Evolutionary conservation across 2,113 vertebrate genomes (phyloP).

Genomic region (Chaetodon auriga): DNA sequence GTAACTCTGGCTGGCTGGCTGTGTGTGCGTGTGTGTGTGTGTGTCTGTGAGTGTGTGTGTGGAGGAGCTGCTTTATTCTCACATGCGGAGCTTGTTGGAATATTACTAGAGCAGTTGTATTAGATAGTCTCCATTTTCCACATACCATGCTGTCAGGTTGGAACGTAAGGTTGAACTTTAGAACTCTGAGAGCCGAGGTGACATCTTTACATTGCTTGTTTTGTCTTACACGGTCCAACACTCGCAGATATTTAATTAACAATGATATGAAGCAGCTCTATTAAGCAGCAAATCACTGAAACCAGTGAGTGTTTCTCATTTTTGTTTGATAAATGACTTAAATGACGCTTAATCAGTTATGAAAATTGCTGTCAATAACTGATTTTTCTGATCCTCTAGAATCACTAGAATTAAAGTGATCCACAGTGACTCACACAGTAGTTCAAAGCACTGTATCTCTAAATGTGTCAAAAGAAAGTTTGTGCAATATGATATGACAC

Average conservation of each 20-base stretch:
- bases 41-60: neutral
- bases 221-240: neutral
- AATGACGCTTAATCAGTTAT: neutral
- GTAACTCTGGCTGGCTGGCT: conserved; percentile 30
- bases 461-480: conserved; percentile 21
- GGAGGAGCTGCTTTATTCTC: conserved; percentile 1
- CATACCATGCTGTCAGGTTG: neutral
- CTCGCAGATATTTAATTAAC: neutral
- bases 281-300: neutral
- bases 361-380: neutral
- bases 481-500: conserved; percentile 14
- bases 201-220: neutral
- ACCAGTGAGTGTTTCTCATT: neutral
- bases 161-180: neutral
- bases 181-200: too few species aligned
- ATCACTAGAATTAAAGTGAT: neutral
- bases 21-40: conserved; percentile 20
- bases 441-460: conserved; percentile 6
- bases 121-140: neutral
- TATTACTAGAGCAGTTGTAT: neutral
- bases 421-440: neutral
- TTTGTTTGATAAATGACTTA: neutral
- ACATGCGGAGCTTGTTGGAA: conserved; percentile 8
- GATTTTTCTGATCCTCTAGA: neutral
- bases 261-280: neutral